These are phyloP conservation scores for Lithophane socia DNA, from an alignment of 2,888 invertebrate species.

Conservation along the genomic window DNA sequence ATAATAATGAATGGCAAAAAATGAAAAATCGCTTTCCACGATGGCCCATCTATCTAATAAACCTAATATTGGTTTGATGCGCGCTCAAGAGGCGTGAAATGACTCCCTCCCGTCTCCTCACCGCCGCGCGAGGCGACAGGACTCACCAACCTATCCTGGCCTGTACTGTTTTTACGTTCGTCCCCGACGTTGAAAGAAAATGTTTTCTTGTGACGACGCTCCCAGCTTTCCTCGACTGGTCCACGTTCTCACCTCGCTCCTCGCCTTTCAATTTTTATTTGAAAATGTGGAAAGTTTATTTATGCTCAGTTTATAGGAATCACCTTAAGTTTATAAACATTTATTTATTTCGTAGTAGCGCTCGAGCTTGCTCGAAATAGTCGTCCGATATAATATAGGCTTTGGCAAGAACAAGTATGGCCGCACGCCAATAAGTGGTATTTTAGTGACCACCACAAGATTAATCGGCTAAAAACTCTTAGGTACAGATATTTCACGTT, in stretches of 20 bases:
- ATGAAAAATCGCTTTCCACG: constrained; percentile 84
- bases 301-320: constrained; percentile 62
- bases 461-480: constrained; percentile 58
- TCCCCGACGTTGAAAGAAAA: constrained; percentile 56
- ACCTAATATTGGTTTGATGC: constrained; percentile 89
- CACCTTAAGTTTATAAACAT: constrained; percentile 48
- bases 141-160: constrained; percentile 76
- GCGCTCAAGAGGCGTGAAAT: constrained; percentile 89
- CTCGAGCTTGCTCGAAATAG: constrained; percentile 38
- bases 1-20: constrained; percentile 78
- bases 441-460: constrained; percentile 57
- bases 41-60: constrained; percentile 88
- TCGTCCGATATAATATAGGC: constrained; percentile 39
- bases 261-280: constrained; percentile 77
- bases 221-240: constrained; percentile 65
- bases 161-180: constrained; percentile 75
- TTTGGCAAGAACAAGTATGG: constrained; percentile 66
- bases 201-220: constrained; percentile 41
- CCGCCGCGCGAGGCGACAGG: constrained; percentile 71
- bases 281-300: constrained; percentile 76
- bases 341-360: constrained; percentile 26
- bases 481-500: constrained; percentile 38
- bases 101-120: constrained; percentile 75
- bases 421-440: constrained; percentile 65
- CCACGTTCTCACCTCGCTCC: constrained; percentile 62